These are phyloP conservation scores for Tipula vernalis DNA, from an alignment of 2,888 invertebrate genomes.

Conservation along the genomic window DNA sequence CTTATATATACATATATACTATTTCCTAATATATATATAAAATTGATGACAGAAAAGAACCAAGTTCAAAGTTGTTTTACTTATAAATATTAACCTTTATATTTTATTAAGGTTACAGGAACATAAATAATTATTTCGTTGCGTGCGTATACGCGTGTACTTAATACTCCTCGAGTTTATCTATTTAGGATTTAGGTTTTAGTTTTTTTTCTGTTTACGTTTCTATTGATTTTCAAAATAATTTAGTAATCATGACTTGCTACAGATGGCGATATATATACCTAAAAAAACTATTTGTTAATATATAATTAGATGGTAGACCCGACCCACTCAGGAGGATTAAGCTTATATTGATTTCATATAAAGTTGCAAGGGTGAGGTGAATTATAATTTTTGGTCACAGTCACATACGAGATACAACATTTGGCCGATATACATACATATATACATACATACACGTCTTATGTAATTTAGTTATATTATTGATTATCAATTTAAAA, in stretches of 20 bases:
- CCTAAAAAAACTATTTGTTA: not conserved
- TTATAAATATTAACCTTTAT: not conserved
- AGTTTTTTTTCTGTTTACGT: not conserved
- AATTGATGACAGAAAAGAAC: not conserved
- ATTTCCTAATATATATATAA: no score
- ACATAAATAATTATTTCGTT: not conserved
- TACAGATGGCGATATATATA: not conserved
- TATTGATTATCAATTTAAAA: not conserved
- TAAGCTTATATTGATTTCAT: not conserved
- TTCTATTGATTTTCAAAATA: not conserved
- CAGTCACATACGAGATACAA: not conserved
- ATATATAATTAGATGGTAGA: not conserved
- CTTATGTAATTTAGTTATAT: no score
- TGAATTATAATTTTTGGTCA: not conserved
- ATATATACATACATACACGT: no score
- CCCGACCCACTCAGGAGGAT: not conserved
- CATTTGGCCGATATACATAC: no score
- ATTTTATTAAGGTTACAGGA: not conserved
- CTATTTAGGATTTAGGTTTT: not conserved
- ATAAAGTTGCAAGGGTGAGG: not conserved
- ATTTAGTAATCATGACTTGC: not conserved
- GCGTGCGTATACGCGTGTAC: not conserved
- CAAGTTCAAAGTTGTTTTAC: not conserved
- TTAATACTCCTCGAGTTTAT: not conserved
- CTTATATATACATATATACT: no score